Evolutionary conservation across 2,113 vertebrate species (phyloP).

Genomic region (Pygoscelis adeliae): DNA sequence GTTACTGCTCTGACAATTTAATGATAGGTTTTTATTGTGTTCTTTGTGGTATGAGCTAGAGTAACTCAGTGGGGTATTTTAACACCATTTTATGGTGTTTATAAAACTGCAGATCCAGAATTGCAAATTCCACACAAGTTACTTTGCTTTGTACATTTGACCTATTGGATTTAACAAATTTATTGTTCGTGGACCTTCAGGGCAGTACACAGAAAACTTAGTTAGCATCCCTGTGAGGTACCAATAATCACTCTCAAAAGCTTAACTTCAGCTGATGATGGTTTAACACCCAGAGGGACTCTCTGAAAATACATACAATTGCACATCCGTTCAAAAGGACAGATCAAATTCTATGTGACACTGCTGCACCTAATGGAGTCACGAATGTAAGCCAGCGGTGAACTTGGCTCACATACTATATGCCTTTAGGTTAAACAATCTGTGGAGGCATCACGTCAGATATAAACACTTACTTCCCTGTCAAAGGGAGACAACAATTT

Average conservation of each 20-base stretch:
- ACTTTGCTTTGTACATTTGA: not conserved
- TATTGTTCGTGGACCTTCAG: not conserved
- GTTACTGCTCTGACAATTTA: not conserved
- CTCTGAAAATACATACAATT: not conserved
- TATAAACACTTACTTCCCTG: accelerated
- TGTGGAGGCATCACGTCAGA: not conserved
- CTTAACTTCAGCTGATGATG: not conserved
- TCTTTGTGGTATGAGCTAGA: not conserved
- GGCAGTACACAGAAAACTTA: not conserved
- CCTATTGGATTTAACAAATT: not conserved
- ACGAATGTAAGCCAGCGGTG: accelerated
- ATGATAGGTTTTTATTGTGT: not conserved
- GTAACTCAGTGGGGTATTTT: not conserved
- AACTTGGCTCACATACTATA: not conserved
- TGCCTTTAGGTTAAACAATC: not conserved
- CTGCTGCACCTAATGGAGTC: not conserved
- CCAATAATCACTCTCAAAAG: not conserved
- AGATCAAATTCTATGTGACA: not conserved
- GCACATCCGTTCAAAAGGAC: not conserved
- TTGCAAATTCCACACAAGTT: not conserved
- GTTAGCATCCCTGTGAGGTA: not conserved
- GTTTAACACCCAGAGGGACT: not conserved
- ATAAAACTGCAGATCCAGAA: not conserved
- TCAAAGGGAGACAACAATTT: not conserved
- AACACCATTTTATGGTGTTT: not conserved